Percentiles rank a stretch among this genome's conserved stretches.
phyloP scores from a whole-genome alignment of 2,888 invertebrate genomes.

The Tipula lateralis region DNA sequence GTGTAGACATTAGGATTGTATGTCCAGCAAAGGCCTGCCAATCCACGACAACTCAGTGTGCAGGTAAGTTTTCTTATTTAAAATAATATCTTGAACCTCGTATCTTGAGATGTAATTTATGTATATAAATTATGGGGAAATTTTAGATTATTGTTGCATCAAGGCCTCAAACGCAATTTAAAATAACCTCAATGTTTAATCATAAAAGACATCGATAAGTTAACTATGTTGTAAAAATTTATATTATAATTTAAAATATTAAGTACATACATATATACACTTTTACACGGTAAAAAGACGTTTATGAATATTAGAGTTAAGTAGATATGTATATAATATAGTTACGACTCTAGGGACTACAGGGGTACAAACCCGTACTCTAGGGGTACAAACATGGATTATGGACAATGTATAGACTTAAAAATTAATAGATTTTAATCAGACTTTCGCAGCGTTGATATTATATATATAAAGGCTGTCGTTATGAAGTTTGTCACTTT shows the following conservation, averaged over 20 bases:
- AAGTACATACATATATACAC: not conserved
- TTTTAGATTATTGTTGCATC: not conserved
- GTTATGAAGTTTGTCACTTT: too few species aligned
- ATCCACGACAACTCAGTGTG: slow-evolving; percentile 67
- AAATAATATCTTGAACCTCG: not conserved
- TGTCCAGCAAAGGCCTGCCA: slow-evolving; percentile 71
- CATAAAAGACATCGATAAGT: not conserved
- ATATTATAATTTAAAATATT: not conserved
- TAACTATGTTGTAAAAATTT: not conserved
- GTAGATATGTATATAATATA: too few species aligned
- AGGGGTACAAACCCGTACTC: too few species aligned
- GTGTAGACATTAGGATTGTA: slow-evolving; percentile 70
- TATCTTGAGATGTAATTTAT: not conserved
- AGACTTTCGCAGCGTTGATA: too few species aligned
- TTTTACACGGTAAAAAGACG: not conserved
- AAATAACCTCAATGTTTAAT: not conserved
- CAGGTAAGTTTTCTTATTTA: slow-evolving; percentile 55
- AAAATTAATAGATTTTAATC: too few species aligned
- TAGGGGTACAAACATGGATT: too few species aligned
- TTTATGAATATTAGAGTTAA: too few species aligned
- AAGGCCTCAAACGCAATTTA: not conserved
- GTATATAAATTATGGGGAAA: not conserved
- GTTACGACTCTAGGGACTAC: too few species aligned
- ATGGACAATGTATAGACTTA: too few species aligned
- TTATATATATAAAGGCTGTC: too few species aligned